phyloP scores from a whole-genome alignment of 2,797 vertebrate species.

The Siniperca scherzeri region DNA sequence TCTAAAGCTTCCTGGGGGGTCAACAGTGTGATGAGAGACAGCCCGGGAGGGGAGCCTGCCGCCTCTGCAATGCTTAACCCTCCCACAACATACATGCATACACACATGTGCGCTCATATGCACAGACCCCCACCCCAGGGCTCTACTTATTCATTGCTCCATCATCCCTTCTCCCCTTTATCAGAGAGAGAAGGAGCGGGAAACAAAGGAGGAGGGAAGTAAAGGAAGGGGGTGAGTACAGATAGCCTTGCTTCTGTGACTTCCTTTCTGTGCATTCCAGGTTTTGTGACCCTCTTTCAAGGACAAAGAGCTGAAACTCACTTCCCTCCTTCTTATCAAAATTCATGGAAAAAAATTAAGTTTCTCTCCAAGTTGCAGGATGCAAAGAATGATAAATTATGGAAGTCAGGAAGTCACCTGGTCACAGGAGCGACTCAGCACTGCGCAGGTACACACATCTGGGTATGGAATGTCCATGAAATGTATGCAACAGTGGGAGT shows the following conservation, averaged over 20 bases:
- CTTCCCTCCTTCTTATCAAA: constrained; percentile 53
- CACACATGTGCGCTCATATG: constrained; percentile 58
- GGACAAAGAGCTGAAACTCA: constrained; percentile 79
- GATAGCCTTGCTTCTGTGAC: constrained; percentile 83
- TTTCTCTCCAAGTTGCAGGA: constrained; percentile 51
- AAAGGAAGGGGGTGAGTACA: constrained; percentile 73
- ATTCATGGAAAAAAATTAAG: constrained; percentile 42
- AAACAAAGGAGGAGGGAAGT: constrained; percentile 79
- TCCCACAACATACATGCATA: constrained; percentile 62
- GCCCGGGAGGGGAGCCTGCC: constrained; percentile 79
- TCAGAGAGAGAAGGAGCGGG: constrained; percentile 73
- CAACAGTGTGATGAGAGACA: constrained; percentile 89
- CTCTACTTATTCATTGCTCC: constrained; percentile 65
- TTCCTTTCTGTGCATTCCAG: constrained; percentile 86
- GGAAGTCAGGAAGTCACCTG: constrained; percentile 68
- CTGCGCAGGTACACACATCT: constrained; percentile 70
- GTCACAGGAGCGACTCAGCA: constrained; percentile 59
- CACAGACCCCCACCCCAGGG: constrained; percentile 51
- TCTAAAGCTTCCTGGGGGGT: constrained; percentile 91
- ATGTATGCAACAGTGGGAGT: constrained; percentile 19
- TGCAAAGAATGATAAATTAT: constrained; percentile 71
- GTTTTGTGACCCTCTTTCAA: constrained; percentile 85
- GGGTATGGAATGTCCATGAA: constrained; percentile 42
- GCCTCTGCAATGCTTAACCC: constrained; percentile 80
- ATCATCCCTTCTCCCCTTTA: constrained; percentile 77